These are phyloP conservation scores for Puntigrus tetrazona DNA, from an alignment of 2,113 vertebrate species.

Conservation along the genomic window DNA sequence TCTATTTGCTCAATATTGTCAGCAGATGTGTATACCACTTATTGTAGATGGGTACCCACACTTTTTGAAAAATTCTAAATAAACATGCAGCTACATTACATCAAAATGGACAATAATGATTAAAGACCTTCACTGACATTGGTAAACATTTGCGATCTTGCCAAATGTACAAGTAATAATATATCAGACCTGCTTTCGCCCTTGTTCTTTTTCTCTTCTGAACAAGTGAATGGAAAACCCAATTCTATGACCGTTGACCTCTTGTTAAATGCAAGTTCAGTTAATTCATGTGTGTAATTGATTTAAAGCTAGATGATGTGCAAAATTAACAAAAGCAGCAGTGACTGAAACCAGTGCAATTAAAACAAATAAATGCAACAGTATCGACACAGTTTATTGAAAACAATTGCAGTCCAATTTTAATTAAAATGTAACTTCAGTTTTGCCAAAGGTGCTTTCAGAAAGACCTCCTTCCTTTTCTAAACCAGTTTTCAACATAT, in stretches of 20 bases:
- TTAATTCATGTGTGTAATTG: slow-evolving; percentile 72
- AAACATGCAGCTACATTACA: background rate
- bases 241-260: slow-evolving; percentile 62
- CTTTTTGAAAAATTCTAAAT: background rate
- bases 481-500: background rate
- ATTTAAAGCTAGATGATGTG: slow-evolving; percentile 67
- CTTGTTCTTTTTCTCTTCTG: slow-evolving; percentile 39
- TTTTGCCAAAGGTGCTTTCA: background rate
- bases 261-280: slow-evolving; percentile 69
- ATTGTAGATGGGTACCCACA: background rate
- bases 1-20: background rate
- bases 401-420: slow-evolving; percentile 1
- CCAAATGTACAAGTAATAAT: background rate
- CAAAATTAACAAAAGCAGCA: slow-evolving; percentile 63
- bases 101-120: background rate
- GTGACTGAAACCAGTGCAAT: slow-evolving; percentile 50
- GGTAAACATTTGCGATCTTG: background rate
- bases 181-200: slow-evolving; percentile 28
- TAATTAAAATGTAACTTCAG: background rate
- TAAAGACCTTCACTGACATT: background rate
- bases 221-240: slow-evolving; percentile 53
- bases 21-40: background rate
- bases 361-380: slow-evolving; percentile 50
- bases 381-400: slow-evolving; percentile 16
- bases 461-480: background rate